Evolutionary conservation across 2,888 invertebrate species (phyloP), one percentile per base, ranked within the genome.

Genomic region (Patella depressa): DNA sequence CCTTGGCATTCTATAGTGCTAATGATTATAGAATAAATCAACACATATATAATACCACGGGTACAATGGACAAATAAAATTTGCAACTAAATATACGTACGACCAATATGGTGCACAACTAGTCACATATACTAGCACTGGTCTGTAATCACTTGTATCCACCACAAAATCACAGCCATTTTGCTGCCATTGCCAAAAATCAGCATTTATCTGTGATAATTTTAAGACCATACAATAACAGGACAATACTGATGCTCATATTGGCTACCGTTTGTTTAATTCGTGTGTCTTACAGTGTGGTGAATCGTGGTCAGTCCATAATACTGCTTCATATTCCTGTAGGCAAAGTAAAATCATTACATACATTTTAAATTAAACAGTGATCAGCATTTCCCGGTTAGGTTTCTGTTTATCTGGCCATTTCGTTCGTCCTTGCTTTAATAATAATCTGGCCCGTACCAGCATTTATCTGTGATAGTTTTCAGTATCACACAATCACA

Each of bases 391-490:
- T 45, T 9, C 0, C 4, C 9, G 45, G 7, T 45, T 45, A 34
- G 34, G 4, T 34, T 34, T 5, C 45, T 45, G 45, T 45, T 45
- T 45, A 45, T 45, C 45, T 45, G 45, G 45, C 7, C 45, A 9
- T 9, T 45, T 34, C 7, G 5, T 34, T 34, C 4, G 34, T 34
- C 4, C 34, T 34, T 5, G 5, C 7, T 34, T 34, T 34, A 34
- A 4, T 34, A 45, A 9, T 45, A 9, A 45, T 45, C 45, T 45
- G 0, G 7, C 45, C 1, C 7, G 1, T 19, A 19, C 19, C 65
- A 65, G 65, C 65, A 65, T 65, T 65, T 24, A 19, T 65, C 65
- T 65, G 65, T 65, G 65, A 65, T 65, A 24, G 65, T 24, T 24
- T 45, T 2, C 4, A 19, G 24, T 12, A 3, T 65, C 19, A 65